phyloP scores from a whole-genome alignment of 2,888 invertebrate species.

The Neocrepidodera transversa region DNA sequence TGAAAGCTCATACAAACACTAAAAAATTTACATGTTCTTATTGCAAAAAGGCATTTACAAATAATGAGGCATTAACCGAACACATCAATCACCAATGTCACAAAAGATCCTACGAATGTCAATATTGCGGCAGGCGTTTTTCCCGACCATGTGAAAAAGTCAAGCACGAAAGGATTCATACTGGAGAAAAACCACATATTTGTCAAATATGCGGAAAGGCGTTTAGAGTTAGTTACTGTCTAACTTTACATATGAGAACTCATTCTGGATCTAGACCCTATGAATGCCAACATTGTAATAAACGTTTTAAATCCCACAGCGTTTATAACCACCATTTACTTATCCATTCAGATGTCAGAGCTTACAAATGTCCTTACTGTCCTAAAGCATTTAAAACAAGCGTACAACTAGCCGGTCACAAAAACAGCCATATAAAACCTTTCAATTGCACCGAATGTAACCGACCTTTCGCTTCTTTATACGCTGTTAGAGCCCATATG shows the following conservation, averaged over 20 bases:
- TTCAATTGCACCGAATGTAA: constrained; percentile 79
- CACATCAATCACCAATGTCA: constrained; percentile 42
- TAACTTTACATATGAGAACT: constrained; percentile 80
- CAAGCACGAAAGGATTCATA: constrained; percentile 84
- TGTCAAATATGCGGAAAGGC: constrained; percentile 83
- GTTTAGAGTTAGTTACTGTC: constrained; percentile 80
- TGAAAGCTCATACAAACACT: constrained; percentile 70
- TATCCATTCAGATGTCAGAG: constrained; percentile 78
- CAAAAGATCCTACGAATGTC: constrained; percentile 70
- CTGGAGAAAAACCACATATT: constrained; percentile 78
- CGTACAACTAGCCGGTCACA: constrained; percentile 80
- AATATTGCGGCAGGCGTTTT: constrained; percentile 76
- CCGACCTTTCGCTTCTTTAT: constrained; percentile 79
- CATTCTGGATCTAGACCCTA: constrained; percentile 82
- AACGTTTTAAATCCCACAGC: constrained; percentile 80
- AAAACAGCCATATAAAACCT: constrained; percentile 80
- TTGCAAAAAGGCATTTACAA: constrained; percentile 57
- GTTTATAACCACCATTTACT: constrained; percentile 80
- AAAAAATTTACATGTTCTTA: constrained; percentile 61
- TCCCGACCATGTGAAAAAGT: constrained; percentile 81
- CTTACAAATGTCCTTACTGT: constrained; percentile 78
- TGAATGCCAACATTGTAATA: constrained; percentile 74
- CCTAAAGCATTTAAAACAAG: constrained; percentile 82
- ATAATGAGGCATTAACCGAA: constrained; percentile 44
- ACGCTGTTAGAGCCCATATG: constrained; percentile 78